Conservation (phyloP, 2,113 vertebrate species). For the Conger conger region DNA sequence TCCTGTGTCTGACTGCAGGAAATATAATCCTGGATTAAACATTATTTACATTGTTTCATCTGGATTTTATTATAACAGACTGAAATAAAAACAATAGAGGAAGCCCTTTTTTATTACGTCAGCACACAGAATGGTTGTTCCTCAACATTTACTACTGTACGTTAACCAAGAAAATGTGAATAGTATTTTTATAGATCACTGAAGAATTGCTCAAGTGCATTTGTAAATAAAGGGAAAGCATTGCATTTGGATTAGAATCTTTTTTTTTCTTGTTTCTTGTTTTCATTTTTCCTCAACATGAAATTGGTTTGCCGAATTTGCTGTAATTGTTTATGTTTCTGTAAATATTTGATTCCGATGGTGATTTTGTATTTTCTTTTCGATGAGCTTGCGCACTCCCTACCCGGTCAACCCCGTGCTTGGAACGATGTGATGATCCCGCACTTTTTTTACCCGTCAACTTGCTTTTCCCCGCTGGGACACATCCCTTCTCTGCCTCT, state of each 20-base stretch:
- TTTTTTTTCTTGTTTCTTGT: constrained; percentile 41
- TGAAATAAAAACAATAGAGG: constrained; percentile 45
- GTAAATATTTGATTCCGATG: constrained; percentile 75
- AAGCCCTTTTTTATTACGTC: constrained; percentile 43
- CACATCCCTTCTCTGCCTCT: constrained; percentile 32
- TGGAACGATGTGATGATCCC: constrained; percentile 69
- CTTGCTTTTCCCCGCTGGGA: constrained; percentile 75
- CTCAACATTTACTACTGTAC: constrained; percentile 75
- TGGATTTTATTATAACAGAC: constrained; percentile 38
- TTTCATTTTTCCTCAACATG: constrained; percentile 59
- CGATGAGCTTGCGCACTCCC: constrained; percentile 36
- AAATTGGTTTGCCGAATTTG: constrained; percentile 75
- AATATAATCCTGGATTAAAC: constrained; percentile 25
- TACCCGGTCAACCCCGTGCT: constrained; percentile 70
- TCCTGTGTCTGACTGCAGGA: constrained; percentile 53
- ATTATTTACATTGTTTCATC: constrained; percentile 27
- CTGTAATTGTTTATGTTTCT: constrained; percentile 64
- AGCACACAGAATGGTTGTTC: constrained; percentile 54
- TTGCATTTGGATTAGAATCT: constrained; percentile 54
- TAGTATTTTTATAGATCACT: constrained; percentile 99
- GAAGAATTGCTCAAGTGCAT: constrained; percentile 78
- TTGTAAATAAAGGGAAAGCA: constrained; percentile 85
- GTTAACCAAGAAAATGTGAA: constrained; percentile 95
- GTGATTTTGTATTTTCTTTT: constrained; percentile 68
- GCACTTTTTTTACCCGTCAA: constrained; percentile 63